phyloP scores from a whole-genome alignment of 2,888 invertebrate genomes.

The Nephrocerus scutellatus region DNA sequence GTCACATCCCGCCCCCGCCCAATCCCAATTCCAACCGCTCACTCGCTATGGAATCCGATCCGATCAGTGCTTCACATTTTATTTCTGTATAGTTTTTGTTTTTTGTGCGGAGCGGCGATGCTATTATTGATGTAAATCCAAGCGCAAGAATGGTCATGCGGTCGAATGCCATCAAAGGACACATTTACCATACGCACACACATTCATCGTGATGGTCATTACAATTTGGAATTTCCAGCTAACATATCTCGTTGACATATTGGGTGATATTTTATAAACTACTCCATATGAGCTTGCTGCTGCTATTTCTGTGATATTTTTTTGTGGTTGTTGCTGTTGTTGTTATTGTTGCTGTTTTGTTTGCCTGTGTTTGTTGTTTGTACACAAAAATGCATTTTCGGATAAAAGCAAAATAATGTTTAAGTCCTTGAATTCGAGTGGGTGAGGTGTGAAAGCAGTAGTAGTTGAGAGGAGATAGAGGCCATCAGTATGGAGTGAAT shows the following conservation, averaged over 20 bases:
- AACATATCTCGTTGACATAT: conserved; percentile 33
- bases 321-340: conserved; percentile 6
- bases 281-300: not conserved
- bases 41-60: too few relatives aligned
- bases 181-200: too few relatives aligned
- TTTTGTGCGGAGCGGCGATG: too few relatives aligned
- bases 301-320: conserved; percentile 7
- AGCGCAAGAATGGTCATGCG: too few relatives aligned
- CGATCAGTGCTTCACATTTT: too few relatives aligned
- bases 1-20: too few relatives aligned
- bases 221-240: conserved; percentile 39
- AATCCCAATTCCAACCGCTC: too few relatives aligned
- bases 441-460: conserved; percentile 5
- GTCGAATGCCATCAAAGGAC: too few relatives aligned
- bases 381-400: conserved; percentile 15
- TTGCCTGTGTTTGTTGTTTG: conserved; percentile 5
- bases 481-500: conserved; percentile 13
- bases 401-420: conserved; percentile 42
- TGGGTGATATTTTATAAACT: conserved; percentile 3
- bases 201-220: too few relatives aligned
- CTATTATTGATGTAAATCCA: too few relatives aligned
- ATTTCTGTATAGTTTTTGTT: too few relatives aligned
- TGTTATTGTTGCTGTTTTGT: conserved; percentile 8
- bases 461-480: conserved; percentile 9
- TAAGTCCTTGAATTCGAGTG: conserved; percentile 16